These are phyloP conservation scores for Caenorhabditis zanzibari DNA, from an alignment of 2,888 invertebrate species.

Conservation along the genomic window DNA sequence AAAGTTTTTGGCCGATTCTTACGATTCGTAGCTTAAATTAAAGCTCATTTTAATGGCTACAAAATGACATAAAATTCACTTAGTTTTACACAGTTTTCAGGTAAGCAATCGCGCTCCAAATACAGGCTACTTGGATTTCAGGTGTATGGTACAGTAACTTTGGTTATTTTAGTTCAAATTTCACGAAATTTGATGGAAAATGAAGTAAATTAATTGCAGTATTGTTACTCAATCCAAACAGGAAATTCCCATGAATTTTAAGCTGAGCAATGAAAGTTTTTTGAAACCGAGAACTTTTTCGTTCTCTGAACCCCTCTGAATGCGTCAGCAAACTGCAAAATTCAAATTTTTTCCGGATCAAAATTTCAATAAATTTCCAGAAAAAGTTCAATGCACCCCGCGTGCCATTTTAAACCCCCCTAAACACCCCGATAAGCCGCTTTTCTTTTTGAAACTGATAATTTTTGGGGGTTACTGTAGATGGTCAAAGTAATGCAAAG, in stretches of 20 bases:
- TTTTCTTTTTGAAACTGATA: not conserved
- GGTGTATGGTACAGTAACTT: too few relatives aligned
- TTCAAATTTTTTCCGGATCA: not conserved
- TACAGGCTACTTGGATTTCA: not conserved
- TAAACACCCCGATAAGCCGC: not conserved
- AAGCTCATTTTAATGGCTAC: not conserved
- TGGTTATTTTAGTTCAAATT: too few relatives aligned
- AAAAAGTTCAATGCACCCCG: conserved; percentile 2
- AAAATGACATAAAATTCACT: not conserved
- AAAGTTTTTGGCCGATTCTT: not conserved
- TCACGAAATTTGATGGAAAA: too few relatives aligned
- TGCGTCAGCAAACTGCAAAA: conserved; percentile 1
- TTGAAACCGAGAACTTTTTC: not conserved
- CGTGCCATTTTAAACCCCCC: conserved; percentile 3
- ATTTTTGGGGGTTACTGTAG: not conserved
- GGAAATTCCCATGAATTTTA: too few relatives aligned
- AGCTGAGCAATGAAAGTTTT: not conserved
- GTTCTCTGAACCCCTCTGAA: not conserved
- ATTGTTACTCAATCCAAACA: not conserved
- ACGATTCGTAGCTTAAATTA: not conserved
- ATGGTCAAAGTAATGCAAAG: not conserved
- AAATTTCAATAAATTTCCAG: not conserved
- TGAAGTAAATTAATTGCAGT: too few relatives aligned
- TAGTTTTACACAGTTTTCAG: not conserved
- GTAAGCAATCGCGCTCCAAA: not conserved